Evolutionary conservation across 37 sponge, comb jelly and placozoan species (phyloP), one percentile per base, ranked within the genome.

Genomic region (Petrosia ficiformis): DNA sequence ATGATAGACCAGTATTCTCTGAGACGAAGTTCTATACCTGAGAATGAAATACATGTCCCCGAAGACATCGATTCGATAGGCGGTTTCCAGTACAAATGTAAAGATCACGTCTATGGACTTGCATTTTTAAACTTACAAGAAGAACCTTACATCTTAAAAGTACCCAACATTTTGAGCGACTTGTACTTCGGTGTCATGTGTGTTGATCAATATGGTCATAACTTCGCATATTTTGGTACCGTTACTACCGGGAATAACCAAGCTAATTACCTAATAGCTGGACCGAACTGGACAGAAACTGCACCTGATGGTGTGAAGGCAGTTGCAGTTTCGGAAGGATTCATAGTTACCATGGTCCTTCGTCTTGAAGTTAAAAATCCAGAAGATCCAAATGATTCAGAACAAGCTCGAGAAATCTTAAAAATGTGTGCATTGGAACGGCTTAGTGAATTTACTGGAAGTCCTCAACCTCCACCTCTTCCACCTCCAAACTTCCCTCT

Each of bases 131-230:
- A 74, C 36, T n/a, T 74, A 1, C 32, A 60, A 25, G 75, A 59
- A 74, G 59, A 74, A 42, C 75, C 75, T 0, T 37, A 59, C 34
- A n/a, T 74, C 33, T 60, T 74, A 14, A 36, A 28, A 38, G 34
- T 59, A 5, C 75, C 75, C 2, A 21, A 6, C 3, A 56, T 74
- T 10, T 3, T 60, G 3, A 8, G 33, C 25, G 29, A 59, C 11
- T 60, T 59, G 28, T 74, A 74, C 75, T 74, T 59, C 75, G 59
- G 75, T 42, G 36, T 74, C 60, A 59, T 59, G 35, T 11, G 57
- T 48, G 75, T 74, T 3, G 75, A 74, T 38, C 60, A 35, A 3
- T 74, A 59, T n/a, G 59, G 60, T 0, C 52, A 74, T 38, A 74
- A 74, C 41, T 30, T 74, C 32, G 75, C 75, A 16, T 59, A 59